Percentiles rank a stretch among this genome's conserved stretches.
Conservation (phyloP, 2,797 vertebrate genomes). For the Gephyroberyx darwinii region DNA sequence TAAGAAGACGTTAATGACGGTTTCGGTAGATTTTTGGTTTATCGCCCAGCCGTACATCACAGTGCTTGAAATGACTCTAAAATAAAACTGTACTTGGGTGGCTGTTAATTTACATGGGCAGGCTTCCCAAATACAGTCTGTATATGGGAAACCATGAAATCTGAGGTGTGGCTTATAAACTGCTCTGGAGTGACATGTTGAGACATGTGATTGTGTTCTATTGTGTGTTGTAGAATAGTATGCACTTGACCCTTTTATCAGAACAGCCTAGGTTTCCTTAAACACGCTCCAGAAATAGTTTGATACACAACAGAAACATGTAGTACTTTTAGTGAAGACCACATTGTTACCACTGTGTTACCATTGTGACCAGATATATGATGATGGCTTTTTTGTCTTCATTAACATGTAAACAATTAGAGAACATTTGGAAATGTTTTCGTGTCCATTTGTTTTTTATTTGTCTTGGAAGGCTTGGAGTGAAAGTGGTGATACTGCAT, state of each 20-base stretch:
- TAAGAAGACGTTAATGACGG: no score
- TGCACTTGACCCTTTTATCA: not conserved
- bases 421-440: constrained; percentile 63
- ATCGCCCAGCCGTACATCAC: constrained; percentile 3
- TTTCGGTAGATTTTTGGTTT: no score
- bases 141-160: not conserved
- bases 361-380: no score
- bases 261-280: not conserved
- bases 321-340: not conserved
- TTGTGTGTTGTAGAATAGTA: not conserved
- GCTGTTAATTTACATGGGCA: constrained; percentile 25
- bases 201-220: not conserved
- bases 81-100: not conserved
- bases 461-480: constrained; percentile 69
- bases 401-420: constrained; percentile 52
- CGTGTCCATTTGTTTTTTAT: constrained; percentile 66
- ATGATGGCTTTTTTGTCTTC: constrained; percentile 17
- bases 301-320: not conserved
- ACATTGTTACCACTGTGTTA: no score
- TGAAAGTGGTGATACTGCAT: constrained; percentile 59
- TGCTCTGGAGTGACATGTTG: not conserved
- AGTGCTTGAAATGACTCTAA: constrained; percentile 10
- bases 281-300: no score
- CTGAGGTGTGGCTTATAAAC: not conserved
- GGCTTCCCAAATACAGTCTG: constrained; percentile 7